Percentiles rank a stretch among this genome's conserved stretches.
Evolutionary conservation across 2,888 invertebrate genomes (phyloP).

Genomic region (Volucella zonaria): DNA sequence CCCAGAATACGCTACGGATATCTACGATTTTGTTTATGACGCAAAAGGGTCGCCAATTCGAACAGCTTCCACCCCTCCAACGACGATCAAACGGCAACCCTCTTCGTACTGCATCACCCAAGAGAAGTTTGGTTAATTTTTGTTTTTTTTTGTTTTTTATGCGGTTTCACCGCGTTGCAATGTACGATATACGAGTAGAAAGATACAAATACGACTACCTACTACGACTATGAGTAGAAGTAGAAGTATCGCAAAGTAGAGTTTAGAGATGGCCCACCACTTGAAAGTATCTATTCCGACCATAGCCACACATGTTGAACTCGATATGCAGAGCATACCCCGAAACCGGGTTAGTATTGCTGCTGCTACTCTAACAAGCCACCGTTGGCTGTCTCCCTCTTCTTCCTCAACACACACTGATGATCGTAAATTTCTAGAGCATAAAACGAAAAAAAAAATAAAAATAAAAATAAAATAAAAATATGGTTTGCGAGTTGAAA

Average conservation of each 20-base stretch:
- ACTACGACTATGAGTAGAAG: too few relatives aligned
- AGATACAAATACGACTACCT: too few relatives aligned
- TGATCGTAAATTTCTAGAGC: conserved; percentile 73
- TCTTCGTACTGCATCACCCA: neutral
- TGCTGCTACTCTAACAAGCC: conserved; percentile 11
- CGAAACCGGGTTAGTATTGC: conserved; percentile 65
- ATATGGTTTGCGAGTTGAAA: conserved; percentile 53
- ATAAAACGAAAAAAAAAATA: conserved; percentile 26
- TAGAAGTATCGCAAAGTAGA: neutral
- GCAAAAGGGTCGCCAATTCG: conserved; percentile 12
- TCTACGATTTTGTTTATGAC: conserved; percentile 56
- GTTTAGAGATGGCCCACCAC: conserved; percentile 13
- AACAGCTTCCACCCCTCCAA: too few relatives aligned
- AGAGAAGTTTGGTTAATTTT: conserved; percentile 38
- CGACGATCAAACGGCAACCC: neutral
- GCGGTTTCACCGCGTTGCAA: conserved; percentile 42
- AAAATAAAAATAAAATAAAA: conserved; percentile 51
- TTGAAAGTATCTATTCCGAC: conserved; percentile 60
- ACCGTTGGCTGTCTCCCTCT: conserved; percentile 5
- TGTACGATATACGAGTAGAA: neutral
- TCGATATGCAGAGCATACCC: conserved; percentile 41
- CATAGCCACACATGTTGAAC: conserved; percentile 26
- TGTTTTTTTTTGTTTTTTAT: too few relatives aligned
- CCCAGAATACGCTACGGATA: conserved; percentile 34
- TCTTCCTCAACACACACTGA: conserved; percentile 24